phyloP scores from a whole-genome alignment of 2,113 vertebrate genomes.

The Microcebus griseorufus region DNA sequence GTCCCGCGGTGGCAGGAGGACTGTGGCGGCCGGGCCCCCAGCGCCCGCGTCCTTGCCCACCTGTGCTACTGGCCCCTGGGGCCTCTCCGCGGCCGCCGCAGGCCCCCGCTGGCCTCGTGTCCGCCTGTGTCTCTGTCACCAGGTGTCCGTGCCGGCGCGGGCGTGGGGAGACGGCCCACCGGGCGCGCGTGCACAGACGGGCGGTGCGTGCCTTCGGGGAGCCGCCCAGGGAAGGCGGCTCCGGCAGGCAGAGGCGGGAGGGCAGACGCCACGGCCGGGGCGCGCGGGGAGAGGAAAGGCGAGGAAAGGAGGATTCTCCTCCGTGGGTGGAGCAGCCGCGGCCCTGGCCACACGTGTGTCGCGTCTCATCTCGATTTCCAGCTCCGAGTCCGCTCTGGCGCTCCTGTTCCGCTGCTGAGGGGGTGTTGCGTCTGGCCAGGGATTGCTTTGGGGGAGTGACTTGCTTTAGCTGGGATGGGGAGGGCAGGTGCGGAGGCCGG shows the following conservation, averaged over 20 bases:
- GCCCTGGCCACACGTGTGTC: no score
- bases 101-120: fast-evolving
- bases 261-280: not conserved
- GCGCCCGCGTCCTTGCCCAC: not conserved
- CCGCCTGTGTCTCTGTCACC: fast-evolving
- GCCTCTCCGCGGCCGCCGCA: fast-evolving
- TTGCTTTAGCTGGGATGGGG: not conserved
- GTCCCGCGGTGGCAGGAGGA: not conserved
- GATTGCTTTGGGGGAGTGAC: not conserved
- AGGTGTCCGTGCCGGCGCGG: fast-evolving
- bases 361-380: fast-evolving
- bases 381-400: fast-evolving
- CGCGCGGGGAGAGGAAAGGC: fast-evolving
- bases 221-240: not conserved
- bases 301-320: no score
- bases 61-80: not conserved
- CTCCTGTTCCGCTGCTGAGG: fast-evolving
- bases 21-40: no score
- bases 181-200: not conserved
- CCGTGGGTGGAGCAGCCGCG: not conserved
- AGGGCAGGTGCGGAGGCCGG: no score
- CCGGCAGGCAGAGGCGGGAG: not conserved
- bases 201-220: no score
- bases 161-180: fast-evolving
- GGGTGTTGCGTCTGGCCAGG: not conserved